Conservation (phyloP, 2,113 vertebrate genomes). For the Cryptomyrus ogoouensis region DNA sequence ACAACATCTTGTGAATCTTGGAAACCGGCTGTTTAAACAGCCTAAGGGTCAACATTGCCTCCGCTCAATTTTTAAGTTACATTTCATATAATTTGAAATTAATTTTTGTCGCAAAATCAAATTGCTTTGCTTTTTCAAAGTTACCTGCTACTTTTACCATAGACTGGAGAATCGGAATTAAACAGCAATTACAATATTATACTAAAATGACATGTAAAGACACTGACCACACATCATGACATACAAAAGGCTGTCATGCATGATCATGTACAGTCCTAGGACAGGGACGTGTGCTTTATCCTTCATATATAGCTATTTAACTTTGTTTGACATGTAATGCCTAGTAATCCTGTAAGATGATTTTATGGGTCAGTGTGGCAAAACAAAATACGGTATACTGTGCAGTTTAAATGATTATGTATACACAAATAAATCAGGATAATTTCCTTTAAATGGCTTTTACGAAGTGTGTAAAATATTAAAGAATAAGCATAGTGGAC, state of each 20-base stretch:
- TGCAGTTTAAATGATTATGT: not conserved
- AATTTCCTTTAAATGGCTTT: not conserved
- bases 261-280: not conserved
- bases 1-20: conserved; percentile 54
- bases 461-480: not conserved
- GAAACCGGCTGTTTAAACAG: conserved; percentile 50
- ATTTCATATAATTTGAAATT: conserved; percentile 22
- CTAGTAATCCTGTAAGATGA: not conserved
- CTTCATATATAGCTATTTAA: conserved; percentile 1
- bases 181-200: not conserved
- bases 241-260: not conserved
- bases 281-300: not conserved
- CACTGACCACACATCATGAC: not conserved
- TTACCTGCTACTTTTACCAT: not conserved
- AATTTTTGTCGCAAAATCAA: not conserved
- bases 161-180: not conserved
- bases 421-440: not conserved
- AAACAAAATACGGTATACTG: not conserved
- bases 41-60: conserved; percentile 42
- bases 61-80: conserved; percentile 21
- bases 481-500: not conserved
- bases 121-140: conserved; percentile 7
- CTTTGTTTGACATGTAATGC: not conserved
- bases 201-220: not conserved
- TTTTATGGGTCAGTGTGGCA: not conserved